A percentile compares a stretch with the other conserved stretches of the same genome.
These are phyloP conservation scores for Harpalus rufipes DNA, from an alignment of 2,888 invertebrate species.

Conservation along the genomic window DNA sequence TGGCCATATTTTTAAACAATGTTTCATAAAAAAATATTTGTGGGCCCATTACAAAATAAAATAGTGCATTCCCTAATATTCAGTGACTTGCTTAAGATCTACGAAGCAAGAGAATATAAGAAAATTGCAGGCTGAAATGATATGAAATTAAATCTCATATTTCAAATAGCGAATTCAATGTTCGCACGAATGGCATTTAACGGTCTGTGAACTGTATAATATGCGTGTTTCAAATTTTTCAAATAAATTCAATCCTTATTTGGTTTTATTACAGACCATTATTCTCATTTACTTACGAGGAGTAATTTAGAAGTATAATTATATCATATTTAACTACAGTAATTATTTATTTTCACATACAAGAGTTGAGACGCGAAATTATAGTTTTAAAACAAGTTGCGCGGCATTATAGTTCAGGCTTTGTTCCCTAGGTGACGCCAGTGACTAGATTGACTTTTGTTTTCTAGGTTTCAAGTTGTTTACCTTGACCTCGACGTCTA, in stretches of 20 bases:
- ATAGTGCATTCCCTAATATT: no score
- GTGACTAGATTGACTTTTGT: slow-evolving; percentile 12
- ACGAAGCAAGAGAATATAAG: slow-evolving; percentile 12
- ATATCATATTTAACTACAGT: slow-evolving; percentile 30
- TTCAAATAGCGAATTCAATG: slow-evolving; percentile 5
- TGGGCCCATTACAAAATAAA: no score
- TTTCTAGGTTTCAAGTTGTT: neutral
- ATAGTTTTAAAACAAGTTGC: slow-evolving; percentile 30
- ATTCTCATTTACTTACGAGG: slow-evolving; percentile 28
- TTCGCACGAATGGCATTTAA: slow-evolving; percentile 28
- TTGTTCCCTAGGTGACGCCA: neutral
- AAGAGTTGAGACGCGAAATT: slow-evolving; percentile 8
- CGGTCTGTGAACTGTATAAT: slow-evolving; percentile 24
- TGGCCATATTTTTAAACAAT: no score
- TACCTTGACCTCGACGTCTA: slow-evolving; percentile 46
- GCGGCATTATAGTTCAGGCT: slow-evolving; percentile 21
- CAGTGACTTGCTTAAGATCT: neutral
- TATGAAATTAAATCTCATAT: neutral
- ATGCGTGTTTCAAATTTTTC: slow-evolving; percentile 28
- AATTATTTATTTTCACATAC: slow-evolving; percentile 53
- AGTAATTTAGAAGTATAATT: slow-evolving; percentile 45
- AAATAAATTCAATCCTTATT: neutral
- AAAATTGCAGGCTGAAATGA: slow-evolving; percentile 16
- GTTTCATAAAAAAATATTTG: no score
- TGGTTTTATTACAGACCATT: slow-evolving; percentile 21